phyloP scores from a whole-genome alignment of 2,797 vertebrate species.

The Petrocephalus sullivani region DNA sequence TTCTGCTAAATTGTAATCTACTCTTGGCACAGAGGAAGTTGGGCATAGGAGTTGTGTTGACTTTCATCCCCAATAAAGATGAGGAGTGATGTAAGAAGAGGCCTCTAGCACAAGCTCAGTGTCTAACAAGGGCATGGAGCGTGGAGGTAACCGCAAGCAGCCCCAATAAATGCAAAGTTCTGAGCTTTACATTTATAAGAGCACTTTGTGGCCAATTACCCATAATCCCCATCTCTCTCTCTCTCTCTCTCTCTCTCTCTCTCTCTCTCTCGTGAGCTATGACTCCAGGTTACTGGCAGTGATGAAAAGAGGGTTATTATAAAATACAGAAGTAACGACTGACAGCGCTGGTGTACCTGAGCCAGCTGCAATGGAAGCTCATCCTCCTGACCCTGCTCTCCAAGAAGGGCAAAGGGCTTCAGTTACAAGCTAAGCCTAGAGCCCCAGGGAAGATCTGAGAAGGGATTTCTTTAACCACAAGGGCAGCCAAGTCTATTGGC shows the following conservation, averaged over 20 bases:
- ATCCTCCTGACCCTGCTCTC: not conserved
- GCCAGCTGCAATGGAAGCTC: not conserved
- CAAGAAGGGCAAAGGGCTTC: not conserved
- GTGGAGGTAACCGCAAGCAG: not conserved
- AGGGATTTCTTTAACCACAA: not conserved
- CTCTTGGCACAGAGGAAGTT: not conserved
- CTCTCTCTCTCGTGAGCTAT: not conserved
- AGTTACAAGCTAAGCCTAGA: conserved; percentile 6
- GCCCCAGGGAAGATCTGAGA: not conserved
- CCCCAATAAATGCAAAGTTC: not conserved
- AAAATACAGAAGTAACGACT: not conserved
- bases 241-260: not conserved
- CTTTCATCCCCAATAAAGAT: conserved; percentile 4
- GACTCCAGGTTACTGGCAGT: not conserved
- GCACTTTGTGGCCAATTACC: not conserved
- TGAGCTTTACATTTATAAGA: not conserved
- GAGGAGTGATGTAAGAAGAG: not conserved
- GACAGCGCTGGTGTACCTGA: not conserved
- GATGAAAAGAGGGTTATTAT: not conserved
- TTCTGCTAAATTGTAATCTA: not conserved
- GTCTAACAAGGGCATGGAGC: not conserved
- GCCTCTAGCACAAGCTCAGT: not conserved
- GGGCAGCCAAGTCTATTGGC: not conserved
- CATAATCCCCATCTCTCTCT: not conserved
- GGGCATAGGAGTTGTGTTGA: not conserved